Conservation (phyloP, 2,888 invertebrate genomes). For the Cremastinae sp. region DNA sequence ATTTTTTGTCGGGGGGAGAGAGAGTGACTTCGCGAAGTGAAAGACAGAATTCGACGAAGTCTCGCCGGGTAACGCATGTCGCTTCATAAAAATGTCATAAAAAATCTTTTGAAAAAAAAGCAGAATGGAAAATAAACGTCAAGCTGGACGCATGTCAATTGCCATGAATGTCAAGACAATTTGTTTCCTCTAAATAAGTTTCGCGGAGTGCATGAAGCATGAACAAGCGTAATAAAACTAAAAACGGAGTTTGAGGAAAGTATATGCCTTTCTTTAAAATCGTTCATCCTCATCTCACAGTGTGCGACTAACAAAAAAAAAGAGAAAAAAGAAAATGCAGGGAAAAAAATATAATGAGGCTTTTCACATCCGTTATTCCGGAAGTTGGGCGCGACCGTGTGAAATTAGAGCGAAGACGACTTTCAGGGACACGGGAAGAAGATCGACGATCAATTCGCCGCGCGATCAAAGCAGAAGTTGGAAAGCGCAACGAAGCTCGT, state of each 20-base stretch:
- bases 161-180: slow-evolving; percentile 47
- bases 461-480: slow-evolving; percentile 75
- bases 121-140: slow-evolving; percentile 27
- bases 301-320: slow-evolving; percentile 55
- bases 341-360: slow-evolving; percentile 13
- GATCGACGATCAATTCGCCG: slow-evolving; percentile 69
- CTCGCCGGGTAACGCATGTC: slow-evolving; percentile 41
- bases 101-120: slow-evolving; percentile 43
- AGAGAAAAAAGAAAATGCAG: neutral
- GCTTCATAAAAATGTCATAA: slow-evolving; percentile 54
- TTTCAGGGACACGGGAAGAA: slow-evolving; percentile 75
- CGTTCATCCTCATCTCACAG: slow-evolving; percentile 26
- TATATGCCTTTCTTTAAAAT: slow-evolving; percentile 4
- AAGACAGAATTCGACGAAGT: slow-evolving; percentile 4
- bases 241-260: slow-evolving; percentile 16
- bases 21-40: slow-evolving; percentile 19
- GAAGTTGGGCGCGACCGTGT: slow-evolving; percentile 36
- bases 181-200: slow-evolving; percentile 33
- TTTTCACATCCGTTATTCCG: slow-evolving; percentile 10
- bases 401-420: slow-evolving; percentile 64
- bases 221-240: slow-evolving; percentile 43
- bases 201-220: slow-evolving; percentile 61
- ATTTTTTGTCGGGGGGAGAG: slow-evolving; percentile 20
- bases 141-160: slow-evolving; percentile 32
- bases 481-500: slow-evolving; percentile 74